Evolutionary conservation across 1,140 invertebrate genomes (phyloP), one percentile per base, ranked within the genome.

Genomic region (Bombus sibiricus): DNA sequence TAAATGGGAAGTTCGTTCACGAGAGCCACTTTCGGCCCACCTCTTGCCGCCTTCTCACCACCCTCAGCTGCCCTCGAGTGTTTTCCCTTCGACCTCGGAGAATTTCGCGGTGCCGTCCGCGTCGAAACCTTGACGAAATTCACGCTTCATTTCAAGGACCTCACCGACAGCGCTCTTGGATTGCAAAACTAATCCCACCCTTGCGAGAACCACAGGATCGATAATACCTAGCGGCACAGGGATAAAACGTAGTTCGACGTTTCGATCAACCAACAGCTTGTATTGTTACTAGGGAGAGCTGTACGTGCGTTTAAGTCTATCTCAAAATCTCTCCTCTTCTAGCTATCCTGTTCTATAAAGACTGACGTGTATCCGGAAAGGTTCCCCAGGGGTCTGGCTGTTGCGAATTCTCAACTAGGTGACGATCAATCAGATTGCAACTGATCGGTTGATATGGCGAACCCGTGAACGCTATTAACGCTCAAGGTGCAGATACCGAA

Each of bases 11-110:
- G 59, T 47, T 34, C 37, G 47, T 47, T 39, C 57, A 43, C 62
- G 43, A 86, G 84, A 69, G 64, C 59, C 80, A 86, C 79, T 76
- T 82, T 82, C 57, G n/a, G 10, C 34, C 32, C 62, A 13, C 12
- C 62, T n/a, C 0, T 12, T n/a, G 2, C 28, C 12, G 28, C 4
- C n/a, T 32, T 6, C 62, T 66, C 28, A 10, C 25, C 10, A 53
- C 25, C 62, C n/a, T 34, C 32, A 13, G 4, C 22, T 53, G 39
- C 59, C 22, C 66, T 72, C 53, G 47, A 71, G 68, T 73, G 68
- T 83, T 53, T 66, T 72, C 66, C 37, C 75, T 57, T n/a, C 62
- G 62, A 53, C 59, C 81, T 78, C 81, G 34, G 5, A n/a, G 32
- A 41, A 68, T 83, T 77, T 83, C 68, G 25, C 64, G 41, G 15